Evolutionary conservation across 1,140 invertebrate genomes (phyloP), one percentile per base, ranked within the genome.

Genomic region (Drosophila nigromelanica): DNA sequence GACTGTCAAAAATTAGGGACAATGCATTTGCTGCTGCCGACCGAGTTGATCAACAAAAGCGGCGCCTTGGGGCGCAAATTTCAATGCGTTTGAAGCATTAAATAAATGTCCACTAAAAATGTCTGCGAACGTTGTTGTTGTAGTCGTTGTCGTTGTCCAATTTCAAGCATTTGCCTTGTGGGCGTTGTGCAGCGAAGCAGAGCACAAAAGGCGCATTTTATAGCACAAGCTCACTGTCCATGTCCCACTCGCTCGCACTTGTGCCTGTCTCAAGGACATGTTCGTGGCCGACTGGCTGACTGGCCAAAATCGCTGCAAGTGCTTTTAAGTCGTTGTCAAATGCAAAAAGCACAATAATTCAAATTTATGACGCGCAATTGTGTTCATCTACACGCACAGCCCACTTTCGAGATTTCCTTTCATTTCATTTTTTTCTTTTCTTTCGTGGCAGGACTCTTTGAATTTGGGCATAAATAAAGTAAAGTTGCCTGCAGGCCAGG

Each of bases 61-160:
- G 74, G 21, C 71, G 82, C 82, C 71, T 69, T 5, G 47, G 52
- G 75, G 78, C 68, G 75, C 42, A 78, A 70, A 86, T 86, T 87
- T 86, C 82, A 82, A 87, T 87, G 82, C 82, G 78, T 78, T 87
- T 87, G 75, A 70, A 81, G 78, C 82, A 86, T 82, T 82, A 86
- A 87, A 86, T 86, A 86, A 86, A 86, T 86, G 82, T 86, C 82
- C 82, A 87, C 82, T 86, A 87, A 86, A 86, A 86, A 78, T 86
- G 82, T 86, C 83, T 70, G 58, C 78, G 69, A 24, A 58, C 27
- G 30, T 35, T 7, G 58, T 30, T 56, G 60, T 35, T 37, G 47
- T 15, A 37, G n/a, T 18, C 21, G 30, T 35, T 58, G 61, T 54
- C 54, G 21, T 18, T 58, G 69, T 72, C 54, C 69, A 35, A 72